Conservation (phyloP, 2,113 vertebrate species). For the Saguinus midas region DNA sequence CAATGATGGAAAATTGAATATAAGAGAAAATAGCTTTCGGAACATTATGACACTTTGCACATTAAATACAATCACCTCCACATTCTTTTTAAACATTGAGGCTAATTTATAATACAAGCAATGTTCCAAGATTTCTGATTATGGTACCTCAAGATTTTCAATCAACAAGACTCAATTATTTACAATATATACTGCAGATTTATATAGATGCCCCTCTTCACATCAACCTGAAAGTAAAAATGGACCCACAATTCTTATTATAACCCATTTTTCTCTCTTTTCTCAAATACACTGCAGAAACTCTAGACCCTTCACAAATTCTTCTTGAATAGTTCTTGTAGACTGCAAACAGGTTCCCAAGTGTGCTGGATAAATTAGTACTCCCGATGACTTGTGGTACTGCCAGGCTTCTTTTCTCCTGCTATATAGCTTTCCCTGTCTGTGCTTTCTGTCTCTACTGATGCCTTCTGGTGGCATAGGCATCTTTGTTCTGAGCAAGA, state of each 20-base stretch:
- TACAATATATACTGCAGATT: neutral
- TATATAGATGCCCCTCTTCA: neutral
- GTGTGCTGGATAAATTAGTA: neutral
- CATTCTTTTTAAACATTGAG: neutral
- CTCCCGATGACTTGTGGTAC: rapidly evolving
- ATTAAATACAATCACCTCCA: neutral
- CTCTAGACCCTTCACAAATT: neutral
- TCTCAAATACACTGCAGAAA: neutral
- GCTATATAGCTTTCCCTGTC: neutral
- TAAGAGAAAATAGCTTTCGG: neutral
- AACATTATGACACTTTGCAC: neutral
- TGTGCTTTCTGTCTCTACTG: neutral
- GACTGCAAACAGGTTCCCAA: neutral
- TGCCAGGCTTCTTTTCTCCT: neutral
- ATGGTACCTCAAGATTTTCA: neutral
- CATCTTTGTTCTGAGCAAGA: neutral
- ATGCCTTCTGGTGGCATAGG: rapidly evolving
- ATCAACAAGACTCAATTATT: neutral
- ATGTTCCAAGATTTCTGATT: neutral
- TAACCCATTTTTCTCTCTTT: neutral
- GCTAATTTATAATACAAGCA: neutral
- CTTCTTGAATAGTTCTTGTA: neutral
- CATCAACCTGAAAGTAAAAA: neutral
- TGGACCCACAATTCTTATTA: neutral
- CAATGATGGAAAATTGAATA: conserved; percentile 4